A percentile compares a stretch with the other conserved stretches of the same genome.
Conservation (phyloP, 2,113 vertebrate genomes). For the Balaenoptera acutorostrata region DNA sequence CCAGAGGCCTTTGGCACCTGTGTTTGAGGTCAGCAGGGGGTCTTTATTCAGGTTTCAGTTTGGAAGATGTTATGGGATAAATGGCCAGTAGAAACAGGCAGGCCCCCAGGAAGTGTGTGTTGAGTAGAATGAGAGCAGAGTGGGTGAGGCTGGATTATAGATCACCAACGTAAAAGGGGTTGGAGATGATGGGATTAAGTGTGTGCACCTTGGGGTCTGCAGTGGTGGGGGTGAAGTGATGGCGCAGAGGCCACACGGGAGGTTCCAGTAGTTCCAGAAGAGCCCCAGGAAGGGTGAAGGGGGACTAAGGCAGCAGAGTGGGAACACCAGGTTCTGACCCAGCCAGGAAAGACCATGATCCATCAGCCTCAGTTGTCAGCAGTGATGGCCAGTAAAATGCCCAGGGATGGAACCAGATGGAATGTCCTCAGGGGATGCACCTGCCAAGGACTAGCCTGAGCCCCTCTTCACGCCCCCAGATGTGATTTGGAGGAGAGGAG, state of each 20-base stretch:
- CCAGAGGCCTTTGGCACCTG: background rate
- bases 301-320: background rate
- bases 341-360: background rate
- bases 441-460: background rate
- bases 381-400: background rate
- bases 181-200: accelerated
- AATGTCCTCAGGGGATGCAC: accelerated
- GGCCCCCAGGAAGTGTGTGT: background rate
- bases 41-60: background rate
- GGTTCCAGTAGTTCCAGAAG: background rate
- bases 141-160: background rate
- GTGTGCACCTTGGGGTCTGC: background rate
- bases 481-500: background rate
- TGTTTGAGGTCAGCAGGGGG: background rate
- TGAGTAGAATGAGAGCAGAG: background rate
- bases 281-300: too few relatives aligned
- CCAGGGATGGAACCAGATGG: background rate
- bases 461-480: background rate
- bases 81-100: background rate
- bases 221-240: background rate
- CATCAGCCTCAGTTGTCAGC: background rate
- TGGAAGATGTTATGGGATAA: background rate
- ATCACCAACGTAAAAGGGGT: accelerated
- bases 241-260: background rate
- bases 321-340: background rate